Evolutionary conservation across 2,888 invertebrate genomes (phyloP).

Genomic region (Cheilosia impressa): DNA sequence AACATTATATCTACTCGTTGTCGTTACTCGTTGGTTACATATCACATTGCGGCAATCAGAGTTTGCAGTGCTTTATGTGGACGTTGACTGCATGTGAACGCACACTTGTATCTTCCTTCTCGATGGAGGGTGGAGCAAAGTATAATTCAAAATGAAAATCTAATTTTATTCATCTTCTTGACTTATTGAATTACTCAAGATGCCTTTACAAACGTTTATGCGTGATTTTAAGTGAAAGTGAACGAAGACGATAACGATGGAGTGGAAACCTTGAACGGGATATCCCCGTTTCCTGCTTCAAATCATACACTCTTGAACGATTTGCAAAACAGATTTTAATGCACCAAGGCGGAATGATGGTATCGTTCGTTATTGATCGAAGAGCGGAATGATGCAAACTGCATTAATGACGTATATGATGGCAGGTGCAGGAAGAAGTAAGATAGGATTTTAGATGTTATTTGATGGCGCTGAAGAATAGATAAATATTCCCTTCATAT

Average conservation of each 20-base stretch:
- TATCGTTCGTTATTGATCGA: neutral
- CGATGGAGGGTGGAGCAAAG: conserved; percentile 3
- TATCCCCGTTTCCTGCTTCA: neutral
- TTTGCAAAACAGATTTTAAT: neutral
- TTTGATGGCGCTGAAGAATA: no score
- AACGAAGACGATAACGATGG: conserved; percentile 19
- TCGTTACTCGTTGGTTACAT: neutral
- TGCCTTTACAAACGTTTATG: conserved; percentile 13
- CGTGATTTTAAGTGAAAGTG: conserved; percentile 23
- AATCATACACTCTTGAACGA: neutral
- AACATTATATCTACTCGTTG: conserved; percentile 25
- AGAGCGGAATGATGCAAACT: neutral
- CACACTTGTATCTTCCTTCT: conserved; percentile 5
- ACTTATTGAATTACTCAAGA: conserved; percentile 60
- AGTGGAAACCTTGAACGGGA: conserved; percentile 24
- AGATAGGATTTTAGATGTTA: no score
- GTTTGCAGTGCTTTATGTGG: conserved; percentile 33
- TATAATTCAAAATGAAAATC: conserved; percentile 18
- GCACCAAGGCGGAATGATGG: neutral
- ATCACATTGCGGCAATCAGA: conserved; percentile 35
- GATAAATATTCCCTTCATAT: no score
- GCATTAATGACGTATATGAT: no score
- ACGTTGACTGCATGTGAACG: conserved; percentile 57
- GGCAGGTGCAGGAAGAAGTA: no score
- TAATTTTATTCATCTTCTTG: conserved; percentile 45